Base-by-base conservation (phyloP, 2,113 vertebrate genomes). In the Elaphurus davidianus region DNA sequence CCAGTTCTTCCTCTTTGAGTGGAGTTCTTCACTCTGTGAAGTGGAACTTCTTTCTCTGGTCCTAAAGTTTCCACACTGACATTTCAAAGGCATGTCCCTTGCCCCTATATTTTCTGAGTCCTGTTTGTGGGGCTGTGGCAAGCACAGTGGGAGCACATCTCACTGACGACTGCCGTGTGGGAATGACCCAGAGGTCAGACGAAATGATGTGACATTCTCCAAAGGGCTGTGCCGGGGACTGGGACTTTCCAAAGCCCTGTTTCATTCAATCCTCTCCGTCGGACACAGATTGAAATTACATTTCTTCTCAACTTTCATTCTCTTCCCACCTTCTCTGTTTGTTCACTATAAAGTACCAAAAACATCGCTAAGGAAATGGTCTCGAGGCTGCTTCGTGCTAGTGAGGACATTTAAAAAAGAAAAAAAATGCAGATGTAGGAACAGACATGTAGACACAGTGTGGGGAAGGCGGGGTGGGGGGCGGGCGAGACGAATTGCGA, bases 1-100 rank as follows among this genome's bases (percentile, higher is more conserved):
- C 82, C 33, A 52, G 85, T 59, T 82, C 91, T 79, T 12, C 36
- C 97, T 86, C 97, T 98, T 97, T 98, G 96, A 98, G 86, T 74
- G 33, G 91, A 97, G 97, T 95, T 91, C 97, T 94, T 97, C 82
- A 45, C 45, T 85, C 96, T 98, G 90, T 98, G 97, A 97, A 97
- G 97, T 54, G 60, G 96, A 94, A 97, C 96, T 97, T 96, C 96
- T 57, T 95, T 97, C 87, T 90, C 14, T 82, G 85, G 84, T 88
- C 91, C 96, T 92, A 86, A 97, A 95, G 92, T 97, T 91, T 85
- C 91, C 94, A 83, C 81, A 60, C 78, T 95, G 87, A 71, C 13
- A 88, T 97, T 97, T 97, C 97, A 98, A 98, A 98, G 96, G 45
- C 59, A 12, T 12, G 54, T 78, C 88, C 94, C 97, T 94, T 55